A percentile compares a stretch with the other conserved stretches of the same genome.
Conservation (phyloP, 2,113 vertebrate species). For the Camelus dromedarius region DNA sequence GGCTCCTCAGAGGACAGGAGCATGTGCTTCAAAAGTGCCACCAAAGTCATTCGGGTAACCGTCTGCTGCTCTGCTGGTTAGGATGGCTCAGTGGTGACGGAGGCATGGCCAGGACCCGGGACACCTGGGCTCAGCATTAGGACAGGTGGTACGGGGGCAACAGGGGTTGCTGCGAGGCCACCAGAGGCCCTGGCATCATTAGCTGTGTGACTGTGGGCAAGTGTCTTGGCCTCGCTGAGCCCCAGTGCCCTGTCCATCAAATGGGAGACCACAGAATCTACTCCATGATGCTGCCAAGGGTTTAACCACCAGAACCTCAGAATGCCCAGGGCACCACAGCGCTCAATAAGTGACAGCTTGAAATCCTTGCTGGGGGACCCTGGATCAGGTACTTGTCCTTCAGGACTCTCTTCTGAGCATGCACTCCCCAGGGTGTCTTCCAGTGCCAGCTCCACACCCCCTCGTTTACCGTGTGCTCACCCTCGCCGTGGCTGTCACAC, state of each 20-base stretch:
- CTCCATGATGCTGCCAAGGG: not conserved
- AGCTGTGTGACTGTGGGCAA: not conserved
- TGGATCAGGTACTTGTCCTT: not conserved
- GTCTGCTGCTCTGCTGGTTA: not conserved
- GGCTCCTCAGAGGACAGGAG: not conserved
- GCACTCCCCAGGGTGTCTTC: not conserved
- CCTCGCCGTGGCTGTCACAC: rapidly evolving
- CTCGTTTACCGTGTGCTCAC: rapidly evolving
- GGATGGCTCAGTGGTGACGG: not conserved
- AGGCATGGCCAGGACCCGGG: not conserved
- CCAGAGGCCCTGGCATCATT: no score
- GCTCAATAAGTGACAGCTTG: not conserved
- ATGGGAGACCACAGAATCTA: not conserved
- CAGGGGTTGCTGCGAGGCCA: rapidly evolving
- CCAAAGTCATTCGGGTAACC: not conserved
- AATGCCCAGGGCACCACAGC: not conserved
- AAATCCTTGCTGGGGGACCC: not conserved
- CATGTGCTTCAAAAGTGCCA: not conserved
- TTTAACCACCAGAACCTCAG: not conserved
- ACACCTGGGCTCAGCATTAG: not conserved
- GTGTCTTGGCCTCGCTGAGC: not conserved
- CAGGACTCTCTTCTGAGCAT: not conserved
- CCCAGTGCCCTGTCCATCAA: not conserved
- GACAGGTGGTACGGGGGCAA: not conserved
- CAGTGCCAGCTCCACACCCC: not conserved